A percentile compares a stretch with the other conserved stretches of the same genome.
These are phyloP conservation scores for Alligator mississippiensis DNA, from an alignment of 2,113 vertebrate genomes.

Conservation along the genomic window DNA sequence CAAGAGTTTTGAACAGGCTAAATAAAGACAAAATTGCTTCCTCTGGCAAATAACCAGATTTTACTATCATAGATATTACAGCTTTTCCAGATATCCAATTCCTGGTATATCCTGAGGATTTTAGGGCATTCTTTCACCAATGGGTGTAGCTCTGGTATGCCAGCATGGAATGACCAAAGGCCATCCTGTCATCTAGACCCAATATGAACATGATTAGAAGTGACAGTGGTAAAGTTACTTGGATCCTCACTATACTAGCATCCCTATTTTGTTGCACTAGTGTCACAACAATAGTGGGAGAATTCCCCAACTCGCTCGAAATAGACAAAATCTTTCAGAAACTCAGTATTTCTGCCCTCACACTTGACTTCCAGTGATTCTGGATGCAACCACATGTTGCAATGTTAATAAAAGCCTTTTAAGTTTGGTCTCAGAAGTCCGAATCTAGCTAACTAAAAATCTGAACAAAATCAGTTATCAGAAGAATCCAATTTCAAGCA, in stretches of 20 bases:
- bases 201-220: not conserved
- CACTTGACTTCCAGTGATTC: not conserved
- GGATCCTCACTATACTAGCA: not conserved
- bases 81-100: not conserved
- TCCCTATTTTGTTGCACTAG: not conserved
- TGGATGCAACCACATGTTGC: not conserved
- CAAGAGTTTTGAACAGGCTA: not conserved
- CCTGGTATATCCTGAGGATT: not conserved
- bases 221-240: not conserved
- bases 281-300: not conserved
- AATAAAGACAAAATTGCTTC: not conserved
- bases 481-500: not conserved
- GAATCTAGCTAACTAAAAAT: not conserved
- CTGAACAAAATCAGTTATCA: slow-evolving; percentile 14
- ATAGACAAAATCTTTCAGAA: not conserved
- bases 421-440: not conserved
- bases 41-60: not conserved
- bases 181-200: not conserved
- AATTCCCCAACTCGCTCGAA: not conserved
- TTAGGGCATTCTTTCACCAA: not conserved
- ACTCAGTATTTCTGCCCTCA: not conserved
- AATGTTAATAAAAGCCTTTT: not conserved
- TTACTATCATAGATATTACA: not conserved
- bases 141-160: not conserved
- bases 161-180: not conserved